Percentiles rank a stretch among this genome's conserved stretches.
phyloP scores from a whole-genome alignment of 2,797 vertebrate species.

The Furcifer pardalis region DNA sequence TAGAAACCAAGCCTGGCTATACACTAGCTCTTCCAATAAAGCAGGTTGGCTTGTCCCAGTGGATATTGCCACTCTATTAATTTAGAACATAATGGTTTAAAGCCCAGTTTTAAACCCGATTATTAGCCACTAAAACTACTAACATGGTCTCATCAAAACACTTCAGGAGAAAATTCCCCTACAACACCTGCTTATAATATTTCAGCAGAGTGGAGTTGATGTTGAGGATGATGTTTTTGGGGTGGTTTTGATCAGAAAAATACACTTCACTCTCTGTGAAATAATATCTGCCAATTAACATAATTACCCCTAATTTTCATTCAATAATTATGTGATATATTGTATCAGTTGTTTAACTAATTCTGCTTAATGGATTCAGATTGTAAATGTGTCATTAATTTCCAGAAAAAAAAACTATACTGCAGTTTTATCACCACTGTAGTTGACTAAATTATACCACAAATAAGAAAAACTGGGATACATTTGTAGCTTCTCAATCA shows the following conservation, averaged over 20 bases:
- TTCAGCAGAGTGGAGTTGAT: conserved; percentile 10
- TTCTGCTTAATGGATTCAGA: conserved; percentile 44
- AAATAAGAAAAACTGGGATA: conserved; percentile 17
- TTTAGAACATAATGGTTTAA: neutral
- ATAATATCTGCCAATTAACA: conserved; percentile 43
- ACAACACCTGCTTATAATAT: neutral
- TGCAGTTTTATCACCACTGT: conserved; percentile 30
- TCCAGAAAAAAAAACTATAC: conserved; percentile 13
- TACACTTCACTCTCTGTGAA: conserved; percentile 24
- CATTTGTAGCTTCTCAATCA: neutral
- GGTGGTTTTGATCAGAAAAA: conserved; percentile 27
- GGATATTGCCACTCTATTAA: fast-evolving
- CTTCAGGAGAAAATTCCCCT: conserved; percentile 24
- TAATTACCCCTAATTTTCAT: conserved; percentile 54
- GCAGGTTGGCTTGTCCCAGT: neutral
- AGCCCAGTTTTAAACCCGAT: neutral
- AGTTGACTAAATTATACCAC: conserved; percentile 40
- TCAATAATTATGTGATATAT: conserved; percentile 52
- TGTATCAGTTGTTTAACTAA: conserved; percentile 58
- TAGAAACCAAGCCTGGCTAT: neutral
- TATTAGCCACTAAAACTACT: neutral
- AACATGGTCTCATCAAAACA: conserved; percentile 9
- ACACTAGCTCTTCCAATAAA: neutral
- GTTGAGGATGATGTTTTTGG: neutral
- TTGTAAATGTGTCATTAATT: conserved; percentile 39